These are phyloP conservation scores for Hipposideros armiger DNA, from an alignment of 2,113 vertebrate species.

Conservation along the genomic window DNA sequence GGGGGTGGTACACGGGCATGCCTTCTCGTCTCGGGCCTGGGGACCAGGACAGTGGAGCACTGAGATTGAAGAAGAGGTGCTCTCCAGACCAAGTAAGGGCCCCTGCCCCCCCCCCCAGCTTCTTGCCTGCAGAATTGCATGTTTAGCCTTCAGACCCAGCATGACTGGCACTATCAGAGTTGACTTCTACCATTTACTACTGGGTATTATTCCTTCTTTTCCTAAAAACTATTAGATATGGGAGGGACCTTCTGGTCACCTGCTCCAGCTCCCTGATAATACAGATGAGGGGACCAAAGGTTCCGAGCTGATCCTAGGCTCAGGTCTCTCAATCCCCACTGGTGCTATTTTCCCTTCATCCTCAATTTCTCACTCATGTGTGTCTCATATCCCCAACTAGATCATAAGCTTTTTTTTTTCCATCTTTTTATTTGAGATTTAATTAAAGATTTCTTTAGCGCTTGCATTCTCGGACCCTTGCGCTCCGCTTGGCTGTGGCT, in stretches of 20 bases:
- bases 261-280: not conserved
- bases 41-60: fast-evolving
- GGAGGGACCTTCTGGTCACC: not conserved
- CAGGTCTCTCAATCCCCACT: not conserved
- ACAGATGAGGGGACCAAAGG: not conserved
- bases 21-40: fast-evolving
- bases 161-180: too few relatives aligned
- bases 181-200: not conserved
- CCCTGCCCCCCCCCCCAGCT: too few relatives aligned
- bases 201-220: not conserved
- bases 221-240: not conserved
- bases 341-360: not conserved
- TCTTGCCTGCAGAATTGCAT: not conserved
- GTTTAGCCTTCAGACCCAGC: not conserved
- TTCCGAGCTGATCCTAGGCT: not conserved
- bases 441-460: not conserved
- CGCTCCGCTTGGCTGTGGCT: not conserved
- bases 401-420: not conserved
- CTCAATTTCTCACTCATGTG: not conserved
- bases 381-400: not conserved
- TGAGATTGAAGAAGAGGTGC: not conserved
- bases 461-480: not conserved
- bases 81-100: not conserved
- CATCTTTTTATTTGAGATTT: conserved; percentile 58
- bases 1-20: too few relatives aligned